Conservation (phyloP, 2,888 invertebrate genomes). For the Smittia aterrima region DNA sequence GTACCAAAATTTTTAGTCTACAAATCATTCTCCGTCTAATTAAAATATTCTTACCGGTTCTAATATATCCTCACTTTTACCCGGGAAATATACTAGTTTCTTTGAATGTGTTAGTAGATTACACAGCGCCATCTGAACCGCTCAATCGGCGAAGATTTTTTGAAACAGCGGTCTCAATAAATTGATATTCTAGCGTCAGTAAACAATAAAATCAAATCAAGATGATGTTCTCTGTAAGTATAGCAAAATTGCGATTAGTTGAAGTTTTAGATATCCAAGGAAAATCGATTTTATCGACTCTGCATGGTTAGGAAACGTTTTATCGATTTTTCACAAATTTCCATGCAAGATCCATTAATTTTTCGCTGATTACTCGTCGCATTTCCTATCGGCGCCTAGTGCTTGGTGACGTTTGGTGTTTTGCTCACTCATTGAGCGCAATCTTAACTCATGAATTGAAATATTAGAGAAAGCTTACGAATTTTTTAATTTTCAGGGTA, state of each 20-base stretch:
- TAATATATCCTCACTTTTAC: not conserved
- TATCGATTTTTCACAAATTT: conserved; percentile 3
- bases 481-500: conserved; percentile 68
- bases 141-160: no score
- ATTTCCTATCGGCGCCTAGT: no score
- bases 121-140: not conserved
- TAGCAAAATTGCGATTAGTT: not conserved
- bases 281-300: not conserved
- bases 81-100: not conserved
- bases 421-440: no score
- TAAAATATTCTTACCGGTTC: no score
- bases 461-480: no score
- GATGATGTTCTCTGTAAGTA: conserved; percentile 28
- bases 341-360: not conserved
- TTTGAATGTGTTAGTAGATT: not conserved
- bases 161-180: no score
- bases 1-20: no score
- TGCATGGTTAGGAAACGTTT: not conserved
- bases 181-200: no score
- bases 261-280: not conserved
- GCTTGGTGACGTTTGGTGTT: no score
- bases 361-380: no score
- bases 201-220: not conserved
- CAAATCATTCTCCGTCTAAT: no score
- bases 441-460: no score